Base-by-base conservation (phyloP, 2,797 vertebrate species). In the Margarornis squamiger region DNA sequence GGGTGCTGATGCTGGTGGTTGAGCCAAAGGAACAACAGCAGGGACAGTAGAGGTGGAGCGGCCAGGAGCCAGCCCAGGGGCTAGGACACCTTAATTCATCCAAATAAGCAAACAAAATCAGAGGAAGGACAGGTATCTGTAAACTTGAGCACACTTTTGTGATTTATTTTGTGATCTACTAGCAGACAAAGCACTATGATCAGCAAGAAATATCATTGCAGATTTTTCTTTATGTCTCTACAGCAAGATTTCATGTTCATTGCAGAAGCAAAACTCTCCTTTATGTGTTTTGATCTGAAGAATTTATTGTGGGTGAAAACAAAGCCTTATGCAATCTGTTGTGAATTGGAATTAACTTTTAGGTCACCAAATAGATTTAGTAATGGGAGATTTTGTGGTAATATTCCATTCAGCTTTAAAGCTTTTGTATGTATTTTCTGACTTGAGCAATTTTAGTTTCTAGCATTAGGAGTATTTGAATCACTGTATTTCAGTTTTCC, bases 401-500 rank as follows among this genome's bases (percentile, higher is more conserved):
- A 19, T 49, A 27, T 52, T 84, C 89, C 7, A 14, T 51, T 86
- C 49, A n/a, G 12, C 61, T 14, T 52, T 72, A 41, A 59, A 54
- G 41, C 36, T 65, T 48, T 71, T 36, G 4, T 24, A 30, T 76
- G 76, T 71, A 6, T 76, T 77, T 89, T 74, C 61, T 77, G n/a
- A 65, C 43, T n/a, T 36, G 22, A 85, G 49, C 36, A 67, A 22
- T 48, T 89, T 79, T 46, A 74, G 45, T 93, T 83, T 77, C 41
- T 67, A 39, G 52, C 30, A 2, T 29, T n/a, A 74, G 88, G 34
- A 51, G 30, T 49, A 79, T 78, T 72, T 84, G 86, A 88, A 58
- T 93, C 41, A 46, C 20, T 55, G 38, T n/a, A 7, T 86, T 13
- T 3, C 7, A 70, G 76, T 78, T 94, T 94, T 92, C 93, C 79